Conservation (phyloP, 2,888 invertebrate genomes). For the Physocephala rufipes region DNA sequence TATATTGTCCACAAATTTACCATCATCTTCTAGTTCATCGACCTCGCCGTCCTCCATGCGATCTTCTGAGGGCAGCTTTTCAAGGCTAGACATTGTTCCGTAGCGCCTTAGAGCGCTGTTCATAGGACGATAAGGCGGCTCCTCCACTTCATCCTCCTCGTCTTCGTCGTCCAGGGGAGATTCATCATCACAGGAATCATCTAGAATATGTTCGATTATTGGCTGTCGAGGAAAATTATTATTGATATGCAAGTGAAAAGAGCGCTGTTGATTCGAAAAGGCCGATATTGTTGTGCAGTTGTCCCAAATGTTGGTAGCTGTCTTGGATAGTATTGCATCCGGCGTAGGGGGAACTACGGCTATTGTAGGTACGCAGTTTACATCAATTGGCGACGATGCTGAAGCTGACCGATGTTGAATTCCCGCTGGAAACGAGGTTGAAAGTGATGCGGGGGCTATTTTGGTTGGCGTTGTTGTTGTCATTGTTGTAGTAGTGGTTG, state of each 20-base stretch:
- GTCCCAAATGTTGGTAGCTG: constrained; percentile 64
- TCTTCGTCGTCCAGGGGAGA: constrained; percentile 74
- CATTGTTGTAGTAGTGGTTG: constrained; percentile 50
- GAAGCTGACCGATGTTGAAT: too few relatives aligned
- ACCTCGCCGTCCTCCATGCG: constrained; percentile 56
- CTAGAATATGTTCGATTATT: constrained; percentile 65
- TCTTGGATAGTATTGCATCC: constrained; percentile 67
- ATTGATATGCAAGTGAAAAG: constrained; percentile 52
- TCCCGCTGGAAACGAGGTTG: constrained; percentile 52
- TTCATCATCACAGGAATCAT: constrained; percentile 74
- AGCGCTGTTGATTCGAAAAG: constrained; percentile 51
- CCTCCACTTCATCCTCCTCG: too few relatives aligned
- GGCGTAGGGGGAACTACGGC: constrained; percentile 81
- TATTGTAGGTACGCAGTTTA: constrained; percentile 71
- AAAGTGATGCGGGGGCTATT: constrained; percentile 29
- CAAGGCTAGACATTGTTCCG: constrained; percentile 79
- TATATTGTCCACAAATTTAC: constrained; percentile 50
- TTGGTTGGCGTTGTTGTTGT: constrained; percentile 46
- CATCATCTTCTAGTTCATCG: constrained; percentile 67
- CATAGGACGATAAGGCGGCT: constrained; percentile 78
- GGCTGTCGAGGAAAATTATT: constrained; percentile 55
- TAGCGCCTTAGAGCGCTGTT: constrained; percentile 68
- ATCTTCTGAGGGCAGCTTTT: constrained; percentile 72
- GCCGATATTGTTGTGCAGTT: constrained; percentile 50
- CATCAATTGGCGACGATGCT: constrained; percentile 35